phyloP scores from a whole-genome alignment of 2,888 invertebrate genomes.

The Cenopis cana region DNA sequence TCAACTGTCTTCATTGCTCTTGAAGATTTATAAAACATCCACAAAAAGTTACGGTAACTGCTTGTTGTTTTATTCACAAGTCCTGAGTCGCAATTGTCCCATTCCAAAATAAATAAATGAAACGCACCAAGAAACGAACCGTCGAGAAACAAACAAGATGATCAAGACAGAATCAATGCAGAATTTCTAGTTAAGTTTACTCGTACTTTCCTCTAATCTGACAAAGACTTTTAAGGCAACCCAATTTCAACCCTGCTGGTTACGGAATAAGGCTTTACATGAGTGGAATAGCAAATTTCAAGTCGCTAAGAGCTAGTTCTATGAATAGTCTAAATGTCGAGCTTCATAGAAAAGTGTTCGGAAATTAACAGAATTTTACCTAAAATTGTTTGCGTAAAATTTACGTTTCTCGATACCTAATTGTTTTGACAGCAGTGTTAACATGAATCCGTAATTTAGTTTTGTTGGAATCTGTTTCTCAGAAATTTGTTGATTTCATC shows the following conservation, averaged over 20 bases:
- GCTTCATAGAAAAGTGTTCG: slow-evolving; percentile 8
- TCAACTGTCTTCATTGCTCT: not conserved
- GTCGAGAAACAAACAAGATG: slow-evolving; percentile 36
- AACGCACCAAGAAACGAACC: slow-evolving; percentile 15
- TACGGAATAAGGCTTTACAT: not conserved
- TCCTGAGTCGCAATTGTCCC: not conserved
- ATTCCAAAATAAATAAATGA: slow-evolving; percentile 6
- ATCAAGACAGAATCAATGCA: slow-evolving; percentile 41
- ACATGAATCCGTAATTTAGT: not conserved
- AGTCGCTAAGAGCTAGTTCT: slow-evolving; percentile 18
- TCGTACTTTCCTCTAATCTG: slow-evolving; percentile 36
- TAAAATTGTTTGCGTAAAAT: not conserved
- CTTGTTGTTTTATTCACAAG: not conserved
- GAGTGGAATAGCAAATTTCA: slow-evolving; percentile 24
- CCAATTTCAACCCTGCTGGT: not conserved
- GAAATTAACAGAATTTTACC: slow-evolving; percentile 15
- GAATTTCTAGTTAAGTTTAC: slow-evolving; percentile 31
- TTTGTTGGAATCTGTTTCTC: not conserved
- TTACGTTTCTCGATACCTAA: not conserved
- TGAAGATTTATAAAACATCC: not conserved
- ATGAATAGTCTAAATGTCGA: slow-evolving; percentile 26
- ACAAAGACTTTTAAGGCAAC: not conserved
- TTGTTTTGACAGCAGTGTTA: slow-evolving; percentile 7
- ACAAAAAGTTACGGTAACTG: not conserved
- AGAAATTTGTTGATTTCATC: not conserved